A percentile compares a stretch with the other conserved stretches of the same genome.
Evolutionary conservation across 2,888 invertebrate genomes (phyloP).

Genomic region (Cryptus viduatorius): DNA sequence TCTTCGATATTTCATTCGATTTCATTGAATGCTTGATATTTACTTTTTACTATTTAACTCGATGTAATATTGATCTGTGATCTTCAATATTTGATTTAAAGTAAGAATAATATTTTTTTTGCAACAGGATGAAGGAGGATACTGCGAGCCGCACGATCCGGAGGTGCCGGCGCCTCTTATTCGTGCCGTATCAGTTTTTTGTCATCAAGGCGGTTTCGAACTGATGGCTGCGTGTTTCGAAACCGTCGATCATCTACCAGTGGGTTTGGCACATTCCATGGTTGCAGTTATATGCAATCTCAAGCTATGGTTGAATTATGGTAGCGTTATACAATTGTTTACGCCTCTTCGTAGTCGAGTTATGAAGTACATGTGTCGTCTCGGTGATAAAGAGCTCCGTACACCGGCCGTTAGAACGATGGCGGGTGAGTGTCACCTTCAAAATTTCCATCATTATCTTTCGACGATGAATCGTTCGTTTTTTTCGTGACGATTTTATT

Average conservation of each 20-base stretch:
- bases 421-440: conserved; percentile 89
- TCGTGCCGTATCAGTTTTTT: conserved; percentile 96
- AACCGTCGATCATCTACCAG: conserved; percentile 91
- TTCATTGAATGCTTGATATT: too few species aligned
- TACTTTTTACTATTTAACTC: too few species aligned
- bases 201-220: conserved; percentile 95
- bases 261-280: conserved; percentile 96
- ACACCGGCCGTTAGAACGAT: conserved; percentile 95
- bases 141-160: conserved; percentile 96
- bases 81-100: not conserved
- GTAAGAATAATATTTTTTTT: conserved; percentile 2
- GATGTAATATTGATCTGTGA: too few species aligned
- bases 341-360: conserved; percentile 95
- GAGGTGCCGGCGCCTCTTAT: conserved; percentile 96
- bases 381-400: conserved; percentile 96
- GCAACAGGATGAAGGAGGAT: conserved; percentile 92
- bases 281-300: conserved; percentile 96
- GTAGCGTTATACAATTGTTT: conserved; percentile 94
- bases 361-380: conserved; percentile 96
- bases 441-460: not conserved
- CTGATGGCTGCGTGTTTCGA: conserved; percentile 96
- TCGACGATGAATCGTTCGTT: not conserved
- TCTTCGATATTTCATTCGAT: not conserved
- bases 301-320: conserved; percentile 96
- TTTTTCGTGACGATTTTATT: not conserved